Percentiles rank a stretch among this genome's conserved stretches.
Conservation (phyloP, 2,797 vertebrate genomes). For the Diplodus sargus region DNA sequence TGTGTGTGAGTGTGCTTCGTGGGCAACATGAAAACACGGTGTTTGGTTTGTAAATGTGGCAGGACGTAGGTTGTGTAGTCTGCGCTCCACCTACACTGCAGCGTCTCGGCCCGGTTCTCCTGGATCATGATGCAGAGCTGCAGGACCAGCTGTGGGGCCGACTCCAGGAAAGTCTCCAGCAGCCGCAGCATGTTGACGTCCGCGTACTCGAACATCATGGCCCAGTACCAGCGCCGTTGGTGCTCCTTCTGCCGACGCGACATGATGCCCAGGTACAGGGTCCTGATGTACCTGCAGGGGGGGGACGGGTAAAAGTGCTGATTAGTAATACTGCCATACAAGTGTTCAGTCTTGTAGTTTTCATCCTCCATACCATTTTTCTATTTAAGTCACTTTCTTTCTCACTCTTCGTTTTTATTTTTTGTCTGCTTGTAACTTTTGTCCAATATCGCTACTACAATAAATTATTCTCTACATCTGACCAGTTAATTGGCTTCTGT, state of each 20-base stretch:
- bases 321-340: neutral
- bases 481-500: neutral
- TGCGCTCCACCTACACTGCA: constrained; percentile 92
- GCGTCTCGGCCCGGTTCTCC: constrained; percentile 96
- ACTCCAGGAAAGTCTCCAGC: constrained; percentile 98
- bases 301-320: neutral
- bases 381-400: too few species aligned
- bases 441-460: too few species aligned
- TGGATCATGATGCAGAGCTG: constrained; percentile 99
- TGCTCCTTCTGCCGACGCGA: constrained; percentile 95
- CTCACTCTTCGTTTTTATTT: too few species aligned
- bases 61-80: neutral
- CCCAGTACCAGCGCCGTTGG: constrained; percentile 99
- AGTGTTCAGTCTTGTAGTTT: neutral
- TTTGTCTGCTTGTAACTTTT: too few species aligned
- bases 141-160: constrained; percentile 98
- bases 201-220: constrained; percentile 99
- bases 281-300: constrained; percentile 93
- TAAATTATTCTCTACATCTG: neutral
- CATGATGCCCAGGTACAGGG: constrained; percentile 97
- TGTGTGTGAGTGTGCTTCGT: constrained; percentile 24
- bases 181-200: constrained; percentile 99
- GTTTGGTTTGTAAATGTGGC: constrained; percentile 13
- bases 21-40: constrained; percentile 21
- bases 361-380: neutral